A percentile compares a stretch with the other conserved stretches of the same genome.
Evolutionary conservation across 2,888 invertebrate genomes (phyloP).

Genomic region (Pantelozetes paolii): DNA sequence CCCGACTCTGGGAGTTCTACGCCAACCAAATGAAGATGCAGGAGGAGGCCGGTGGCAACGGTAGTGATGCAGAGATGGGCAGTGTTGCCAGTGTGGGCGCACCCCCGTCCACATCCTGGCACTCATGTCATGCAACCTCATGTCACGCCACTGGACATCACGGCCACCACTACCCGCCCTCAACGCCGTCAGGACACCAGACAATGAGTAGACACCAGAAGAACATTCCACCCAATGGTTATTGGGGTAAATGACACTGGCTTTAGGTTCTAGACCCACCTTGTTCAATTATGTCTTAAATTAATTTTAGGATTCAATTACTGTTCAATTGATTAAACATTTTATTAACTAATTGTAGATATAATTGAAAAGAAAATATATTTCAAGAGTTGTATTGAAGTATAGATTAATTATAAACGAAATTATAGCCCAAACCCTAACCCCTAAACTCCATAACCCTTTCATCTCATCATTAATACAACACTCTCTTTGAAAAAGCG

Average conservation of each 20-base stretch:
- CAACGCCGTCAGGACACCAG: slow-evolving; percentile 44
- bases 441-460: slow-evolving; percentile 4
- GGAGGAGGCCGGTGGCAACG: slow-evolving; percentile 46
- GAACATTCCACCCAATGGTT: slow-evolving; percentile 48
- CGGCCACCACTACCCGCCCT: slow-evolving; percentile 43
- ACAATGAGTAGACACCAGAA: slow-evolving; percentile 39
- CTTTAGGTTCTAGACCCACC: slow-evolving; percentile 29
- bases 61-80: slow-evolving; percentile 47
- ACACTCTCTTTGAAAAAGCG: not conserved
- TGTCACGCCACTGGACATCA: slow-evolving; percentile 46
- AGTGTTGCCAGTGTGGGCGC: slow-evolving; percentile 48
- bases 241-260: slow-evolving; percentile 48
- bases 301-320: slow-evolving; percentile 3
- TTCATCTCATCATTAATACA: not conserved
- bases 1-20: slow-evolving; percentile 50
- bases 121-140: slow-evolving; percentile 48
- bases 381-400: slow-evolving; percentile 35
- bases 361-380: slow-evolving; percentile 30
- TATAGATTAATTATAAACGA: slow-evolving; percentile 24
- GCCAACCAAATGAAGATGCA: slow-evolving; percentile 49
- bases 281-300: not conserved
- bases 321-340: not conserved
- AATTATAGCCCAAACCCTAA: slow-evolving; percentile 17
- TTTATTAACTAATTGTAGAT: slow-evolving; percentile 7
- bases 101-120: slow-evolving; percentile 49